Evolutionary conservation across 2,888 invertebrate genomes (phyloP).

Genomic region (Trachelus troglodyta): DNA sequence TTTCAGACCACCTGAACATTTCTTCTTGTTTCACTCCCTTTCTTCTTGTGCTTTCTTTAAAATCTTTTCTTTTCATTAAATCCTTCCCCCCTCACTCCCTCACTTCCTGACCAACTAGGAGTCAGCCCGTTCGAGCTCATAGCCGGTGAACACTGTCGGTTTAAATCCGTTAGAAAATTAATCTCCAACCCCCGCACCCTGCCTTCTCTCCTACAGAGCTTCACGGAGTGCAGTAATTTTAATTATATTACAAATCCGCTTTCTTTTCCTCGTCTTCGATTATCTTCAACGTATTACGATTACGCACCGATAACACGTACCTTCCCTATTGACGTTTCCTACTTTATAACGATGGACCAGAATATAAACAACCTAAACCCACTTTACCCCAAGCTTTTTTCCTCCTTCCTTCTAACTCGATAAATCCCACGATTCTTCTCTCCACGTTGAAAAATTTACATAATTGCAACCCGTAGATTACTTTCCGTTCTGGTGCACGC

Average conservation of each 20-base stretch:
- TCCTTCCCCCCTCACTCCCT: neutral
- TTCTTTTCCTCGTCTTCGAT: neutral
- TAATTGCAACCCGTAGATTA: neutral
- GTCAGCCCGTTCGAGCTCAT: neutral
- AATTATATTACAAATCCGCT: constrained; percentile 28
- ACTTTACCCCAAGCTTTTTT: neutral
- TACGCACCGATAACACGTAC: neutral
- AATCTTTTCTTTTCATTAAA: neutral
- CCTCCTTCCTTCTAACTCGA: neutral
- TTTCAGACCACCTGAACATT: neutral
- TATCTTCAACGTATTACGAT: neutral
- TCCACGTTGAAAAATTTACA: neutral
- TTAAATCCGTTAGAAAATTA: constrained; percentile 35
- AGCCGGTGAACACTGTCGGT: constrained; percentile 1
- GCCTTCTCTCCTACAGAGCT: constrained; percentile 1
- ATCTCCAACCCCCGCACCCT: constrained; percentile 15
- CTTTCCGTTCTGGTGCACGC: constrained; percentile 3
- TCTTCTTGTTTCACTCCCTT: neutral
- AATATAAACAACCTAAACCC: neutral
- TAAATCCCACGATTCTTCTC: neutral
- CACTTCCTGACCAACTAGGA: neutral
- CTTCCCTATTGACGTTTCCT: neutral
- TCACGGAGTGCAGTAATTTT: constrained; percentile 22
- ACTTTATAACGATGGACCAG: neutral
- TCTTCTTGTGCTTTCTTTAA: neutral